Conservation (phyloP, 2,888 invertebrate genomes). For the Xestia c-nigrum region DNA sequence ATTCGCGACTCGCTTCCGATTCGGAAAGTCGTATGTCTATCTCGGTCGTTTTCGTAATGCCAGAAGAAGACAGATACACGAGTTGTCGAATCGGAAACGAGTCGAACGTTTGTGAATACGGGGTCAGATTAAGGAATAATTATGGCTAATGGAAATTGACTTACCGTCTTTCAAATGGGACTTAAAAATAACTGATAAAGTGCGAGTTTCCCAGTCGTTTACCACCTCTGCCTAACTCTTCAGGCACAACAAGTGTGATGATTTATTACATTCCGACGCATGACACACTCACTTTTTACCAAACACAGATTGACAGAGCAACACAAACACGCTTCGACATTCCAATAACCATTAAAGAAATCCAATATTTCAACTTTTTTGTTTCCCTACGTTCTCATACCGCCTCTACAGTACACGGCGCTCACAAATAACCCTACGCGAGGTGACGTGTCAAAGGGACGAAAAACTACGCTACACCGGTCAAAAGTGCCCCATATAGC, state of each 20-base stretch:
- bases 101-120: no score
- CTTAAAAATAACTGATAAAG: background rate
- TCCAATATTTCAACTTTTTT: slow-evolving; percentile 3
- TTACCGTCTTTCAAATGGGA: background rate
- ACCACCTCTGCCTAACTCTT: background rate
- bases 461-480: slow-evolving; percentile 61
- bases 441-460: slow-evolving; percentile 65
- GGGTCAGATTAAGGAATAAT: no score
- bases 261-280: background rate
- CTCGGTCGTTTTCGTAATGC: no score
- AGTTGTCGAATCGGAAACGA: no score
- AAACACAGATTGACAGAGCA: background rate
- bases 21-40: no score
- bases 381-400: slow-evolving; percentile 6
- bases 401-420: slow-evolving; percentile 27
- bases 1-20: no score
- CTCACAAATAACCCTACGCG: slow-evolving; percentile 56
- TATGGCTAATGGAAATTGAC: background rate
- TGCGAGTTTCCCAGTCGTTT: background rate
- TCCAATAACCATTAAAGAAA: slow-evolving; percentile 21
- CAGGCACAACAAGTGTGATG: background rate
- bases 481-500: slow-evolving; percentile 67
- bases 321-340: background rate
- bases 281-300: background rate
- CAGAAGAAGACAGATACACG: no score